Evolutionary conservation across 2,797 vertebrate species (phyloP).

Genomic region (Cichlasoma orientale): DNA sequence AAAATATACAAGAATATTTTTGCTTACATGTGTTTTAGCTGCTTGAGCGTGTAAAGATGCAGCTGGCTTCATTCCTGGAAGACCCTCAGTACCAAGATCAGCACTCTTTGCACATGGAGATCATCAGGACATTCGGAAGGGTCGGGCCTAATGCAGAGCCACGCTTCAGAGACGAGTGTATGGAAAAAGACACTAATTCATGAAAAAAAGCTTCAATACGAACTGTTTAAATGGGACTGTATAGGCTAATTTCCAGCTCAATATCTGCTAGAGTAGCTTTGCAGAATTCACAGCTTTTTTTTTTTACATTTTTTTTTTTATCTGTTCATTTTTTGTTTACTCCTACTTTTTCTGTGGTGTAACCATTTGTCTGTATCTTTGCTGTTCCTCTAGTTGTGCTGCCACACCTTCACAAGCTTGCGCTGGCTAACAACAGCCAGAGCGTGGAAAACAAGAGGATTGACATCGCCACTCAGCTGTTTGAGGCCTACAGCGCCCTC

Average conservation of each 20-base stretch:
- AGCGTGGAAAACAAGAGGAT: constrained; percentile 91
- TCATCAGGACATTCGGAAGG: constrained; percentile 96
- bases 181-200: constrained; percentile 52
- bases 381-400: constrained; percentile 87
- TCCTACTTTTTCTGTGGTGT: neutral
- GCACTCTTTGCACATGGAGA: constrained; percentile 96
- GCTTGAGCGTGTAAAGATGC: constrained; percentile 98
- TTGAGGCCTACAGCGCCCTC: constrained; percentile 98
- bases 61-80: constrained; percentile 96
- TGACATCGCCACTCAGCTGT: constrained; percentile 95
- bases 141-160: constrained; percentile 98
- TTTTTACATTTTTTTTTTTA: neutral
- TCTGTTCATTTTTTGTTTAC: neutral
- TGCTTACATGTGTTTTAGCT: constrained; percentile 78
- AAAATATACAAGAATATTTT: neutral
- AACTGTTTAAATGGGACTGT: neutral
- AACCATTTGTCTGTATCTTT: neutral
- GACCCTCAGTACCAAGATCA: constrained; percentile 99
- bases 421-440: constrained; percentile 95
- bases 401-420: constrained; percentile 96
- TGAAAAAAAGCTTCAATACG: neutral
- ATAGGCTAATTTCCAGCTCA: neutral
- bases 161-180: constrained; percentile 97
- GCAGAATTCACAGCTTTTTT: neutral
- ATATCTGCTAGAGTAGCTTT: neutral